Base-by-base conservation (phyloP, 1,140 invertebrate genomes). In the Lepidurus couesii region DNA sequence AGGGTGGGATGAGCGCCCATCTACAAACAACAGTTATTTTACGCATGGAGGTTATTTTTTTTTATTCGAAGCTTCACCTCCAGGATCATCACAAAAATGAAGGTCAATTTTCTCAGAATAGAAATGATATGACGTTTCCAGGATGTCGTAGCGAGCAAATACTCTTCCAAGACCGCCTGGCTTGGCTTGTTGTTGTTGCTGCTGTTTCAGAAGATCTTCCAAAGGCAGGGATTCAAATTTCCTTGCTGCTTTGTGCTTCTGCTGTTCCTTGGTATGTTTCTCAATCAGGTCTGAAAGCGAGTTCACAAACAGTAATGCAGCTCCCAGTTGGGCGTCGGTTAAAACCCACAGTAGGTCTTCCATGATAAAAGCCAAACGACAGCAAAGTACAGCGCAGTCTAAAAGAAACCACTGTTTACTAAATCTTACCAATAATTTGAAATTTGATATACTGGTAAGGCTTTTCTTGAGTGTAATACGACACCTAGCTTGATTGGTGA, bases 321-420 rank as follows among this genome's bases (percentile, higher is more conserved):
- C 97, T 82, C 97, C 93, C 16, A 98, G 86, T 86, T 99, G 98
- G 0, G 96, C 95, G 85, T 98, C 95, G 3, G 97, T 99, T 74
- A 98, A 85, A 42, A 98, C 96, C 97, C 98, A 99, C n/a, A 98
- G 87, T 44, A 99, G 87, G 85, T 99, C 97, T 86, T 99, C 96
- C 75, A 99, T 89, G 81, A 98, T 93, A 26, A 99, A 88, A 76
- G 96, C 92, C 74, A 99, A 86, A 74, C 95, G 90, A 73, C 96
- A 98, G 8, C 95, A 94, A 81, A 99, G 88, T 44, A 99, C 90
- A 81, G 93, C 92, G 85, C 95, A 98, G 86, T 99, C 98, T 96
- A 84, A 80, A 85, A 86, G 83, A 81, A 84, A 81, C 80, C 80
- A 82, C 76, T 81, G 34, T 34, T 34, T 34, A 34, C 34, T 34